A percentile compares a stretch with the other conserved stretches of the same genome.
Conservation (phyloP, 2,888 invertebrate genomes). For the Glyphotaelius pellucidus region DNA sequence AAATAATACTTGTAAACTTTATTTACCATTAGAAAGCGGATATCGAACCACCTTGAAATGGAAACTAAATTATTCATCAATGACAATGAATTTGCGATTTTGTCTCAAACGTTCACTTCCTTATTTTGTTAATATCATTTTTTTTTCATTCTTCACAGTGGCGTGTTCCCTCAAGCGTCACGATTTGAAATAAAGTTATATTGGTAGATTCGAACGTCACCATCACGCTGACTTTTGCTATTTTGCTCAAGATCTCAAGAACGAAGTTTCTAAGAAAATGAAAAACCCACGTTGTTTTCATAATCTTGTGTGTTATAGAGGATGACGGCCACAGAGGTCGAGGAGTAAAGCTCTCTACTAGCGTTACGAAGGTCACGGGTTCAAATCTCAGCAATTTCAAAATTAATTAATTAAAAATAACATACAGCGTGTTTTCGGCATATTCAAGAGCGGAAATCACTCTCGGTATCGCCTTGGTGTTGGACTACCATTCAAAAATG, state of each 20-base stretch:
- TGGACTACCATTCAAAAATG: too few relatives aligned
- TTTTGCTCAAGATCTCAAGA: background rate
- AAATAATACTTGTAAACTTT: background rate
- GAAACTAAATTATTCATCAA: background rate
- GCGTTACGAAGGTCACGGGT: too few relatives aligned
- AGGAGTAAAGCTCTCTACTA: too few relatives aligned
- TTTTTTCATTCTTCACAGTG: background rate
- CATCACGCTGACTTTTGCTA: background rate
- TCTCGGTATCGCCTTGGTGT: too few relatives aligned
- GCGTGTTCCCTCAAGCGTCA: conserved; percentile 2
- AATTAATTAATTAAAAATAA: too few relatives aligned
- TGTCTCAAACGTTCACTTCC: background rate
- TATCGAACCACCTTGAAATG: background rate
- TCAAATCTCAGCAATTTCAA: too few relatives aligned
- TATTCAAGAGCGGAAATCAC: too few relatives aligned
- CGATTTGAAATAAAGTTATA: background rate
- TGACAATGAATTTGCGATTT: background rate
- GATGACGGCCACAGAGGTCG: too few relatives aligned
- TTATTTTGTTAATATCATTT: background rate
- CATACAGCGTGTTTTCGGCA: too few relatives aligned
- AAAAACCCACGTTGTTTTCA: background rate
- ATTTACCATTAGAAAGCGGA: background rate
- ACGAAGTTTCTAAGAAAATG: background rate
- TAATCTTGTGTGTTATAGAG: too few relatives aligned
- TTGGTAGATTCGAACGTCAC: background rate